These are phyloP conservation scores for Ochropleura plecta DNA, from an alignment of 2,888 invertebrate genomes.

Conservation along the genomic window DNA sequence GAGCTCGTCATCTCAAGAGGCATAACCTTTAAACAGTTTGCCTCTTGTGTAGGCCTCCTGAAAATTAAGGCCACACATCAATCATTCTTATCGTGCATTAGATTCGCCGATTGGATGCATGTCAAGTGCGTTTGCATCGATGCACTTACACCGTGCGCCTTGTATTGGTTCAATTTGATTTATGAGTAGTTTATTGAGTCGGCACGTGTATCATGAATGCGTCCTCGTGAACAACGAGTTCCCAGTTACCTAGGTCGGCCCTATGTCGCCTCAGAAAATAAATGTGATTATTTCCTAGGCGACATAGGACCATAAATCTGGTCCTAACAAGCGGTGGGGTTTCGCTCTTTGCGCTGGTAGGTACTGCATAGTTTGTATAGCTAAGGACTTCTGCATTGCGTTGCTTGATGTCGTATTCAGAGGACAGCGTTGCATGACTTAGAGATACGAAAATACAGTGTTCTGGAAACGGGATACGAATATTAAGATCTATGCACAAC, in stretches of 20 bases:
- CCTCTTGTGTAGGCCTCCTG: constrained; percentile 42
- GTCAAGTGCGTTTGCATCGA: constrained; percentile 65
- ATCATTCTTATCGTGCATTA: constrained; percentile 66
- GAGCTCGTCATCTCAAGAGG: constrained; percentile 40
- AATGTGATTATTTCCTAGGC: constrained; percentile 57
- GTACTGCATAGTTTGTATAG: neutral
- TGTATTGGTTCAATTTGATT: constrained; percentile 71
- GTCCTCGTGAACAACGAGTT: constrained; percentile 62
- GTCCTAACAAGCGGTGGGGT: constrained; percentile 34
- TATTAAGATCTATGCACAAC: constrained; percentile 11
- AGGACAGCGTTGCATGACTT: constrained; percentile 22
- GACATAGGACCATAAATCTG: constrained; percentile 50
- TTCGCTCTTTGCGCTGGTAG: constrained; percentile 28
- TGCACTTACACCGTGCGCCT: constrained; percentile 61
- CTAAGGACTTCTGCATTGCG: constrained; percentile 22
- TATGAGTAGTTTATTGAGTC: constrained; percentile 66
- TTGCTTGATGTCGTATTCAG: constrained; percentile 39
- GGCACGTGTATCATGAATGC: constrained; percentile 69
- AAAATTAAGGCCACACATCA: constrained; percentile 67
- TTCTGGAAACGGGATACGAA: constrained; percentile 19
- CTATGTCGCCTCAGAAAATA: no score
- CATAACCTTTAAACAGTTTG: neutral
- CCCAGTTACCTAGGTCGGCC: constrained; percentile 51
- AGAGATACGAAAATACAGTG: constrained; percentile 11
- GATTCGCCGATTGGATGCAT: constrained; percentile 64